These are phyloP conservation scores for Spea bombifrons DNA, from an alignment of 2,113 vertebrate genomes.

Conservation along the genomic window DNA sequence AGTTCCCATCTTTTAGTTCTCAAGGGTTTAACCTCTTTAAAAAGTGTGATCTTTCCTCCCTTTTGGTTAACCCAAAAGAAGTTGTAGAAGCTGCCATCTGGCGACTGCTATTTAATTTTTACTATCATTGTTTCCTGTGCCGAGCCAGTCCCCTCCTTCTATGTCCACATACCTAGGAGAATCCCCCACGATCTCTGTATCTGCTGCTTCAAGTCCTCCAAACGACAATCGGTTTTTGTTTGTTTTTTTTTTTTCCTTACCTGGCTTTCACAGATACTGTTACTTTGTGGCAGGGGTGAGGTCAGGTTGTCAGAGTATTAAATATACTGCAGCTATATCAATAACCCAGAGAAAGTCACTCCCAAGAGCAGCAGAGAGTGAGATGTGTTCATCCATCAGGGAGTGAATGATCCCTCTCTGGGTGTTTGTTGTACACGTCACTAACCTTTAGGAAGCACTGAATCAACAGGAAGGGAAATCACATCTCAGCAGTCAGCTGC, in stretches of 20 bases:
- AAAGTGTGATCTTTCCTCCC: background rate
- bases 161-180: background rate
- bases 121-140: slow-evolving; percentile 54
- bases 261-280: slow-evolving; percentile 1
- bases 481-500: slow-evolving; percentile 39
- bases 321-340: slow-evolving; percentile 55
- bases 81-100: slow-evolving; percentile 70
- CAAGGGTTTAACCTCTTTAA: no score
- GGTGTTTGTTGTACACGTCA: slow-evolving; percentile 59
- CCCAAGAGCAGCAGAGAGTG: slow-evolving; percentile 59
- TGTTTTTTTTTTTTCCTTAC: slow-evolving; percentile 3
- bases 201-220: no score
- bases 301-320: slow-evolving; percentile 36
- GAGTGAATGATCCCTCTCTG: slow-evolving; percentile 45
- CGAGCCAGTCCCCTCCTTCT: slow-evolving; percentile 35
- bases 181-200: no score
- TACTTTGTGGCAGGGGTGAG: background rate
- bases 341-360: slow-evolving; percentile 62
- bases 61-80: slow-evolving; percentile 51
- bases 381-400: background rate
- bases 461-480: slow-evolving; percentile 59
- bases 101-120: slow-evolving; percentile 60
- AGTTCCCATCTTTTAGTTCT: no score
- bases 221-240: no score
- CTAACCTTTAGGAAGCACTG: slow-evolving; percentile 63